Evolutionary conservation across 2,888 invertebrate genomes (phyloP), one percentile per base, ranked within the genome.

Genomic region (Desoria tigrina): DNA sequence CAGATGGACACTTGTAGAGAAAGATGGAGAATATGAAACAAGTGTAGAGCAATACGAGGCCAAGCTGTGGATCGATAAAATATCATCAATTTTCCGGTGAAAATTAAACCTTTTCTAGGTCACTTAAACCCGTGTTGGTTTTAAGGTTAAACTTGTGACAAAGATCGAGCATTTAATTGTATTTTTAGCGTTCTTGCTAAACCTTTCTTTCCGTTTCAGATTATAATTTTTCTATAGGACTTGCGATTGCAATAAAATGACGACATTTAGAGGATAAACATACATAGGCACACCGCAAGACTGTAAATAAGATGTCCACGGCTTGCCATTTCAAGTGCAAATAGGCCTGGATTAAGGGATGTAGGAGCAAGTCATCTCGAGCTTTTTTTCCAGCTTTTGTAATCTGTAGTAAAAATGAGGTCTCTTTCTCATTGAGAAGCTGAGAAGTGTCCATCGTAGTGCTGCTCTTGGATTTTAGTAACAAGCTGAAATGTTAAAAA

Each of bases 321-420:
- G 88, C 83, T 60, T 88, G 83, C 92, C 92, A 92, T 81, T 92
- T 92, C 21, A 92, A 80, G 77, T 89, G 88, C 0, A 92, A 82
- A 78, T 92, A 92, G 3, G 91, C 91, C 80, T 91, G 90, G 71
- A 90, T 90, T 0, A 92, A 83, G 0, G 92, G 92, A 80, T 92
- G 92, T 79, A 90, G 90, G 1, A 92, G 80, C 6, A 92, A 83
- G 62, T 90, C 87, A 77, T 88, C 87, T 72, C 89, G 89, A 1
- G 91, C 91, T n/a, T 49, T 37, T 49, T 32, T 51, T 50, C 60
- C 54, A 6, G 61, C 55, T 53, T 50, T 63, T 1, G 54, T 21
- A 21, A 67, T 60, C 6, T 32, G 60, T n/a, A 42, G 14, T 0
- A 67, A n/a, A 14, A 67, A 53, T 18, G 49, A 37, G n/a, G 61